These are phyloP conservation scores for Oscheius sp. DNA, from an alignment of 2,888 invertebrate genomes.

Conservation along the genomic window DNA sequence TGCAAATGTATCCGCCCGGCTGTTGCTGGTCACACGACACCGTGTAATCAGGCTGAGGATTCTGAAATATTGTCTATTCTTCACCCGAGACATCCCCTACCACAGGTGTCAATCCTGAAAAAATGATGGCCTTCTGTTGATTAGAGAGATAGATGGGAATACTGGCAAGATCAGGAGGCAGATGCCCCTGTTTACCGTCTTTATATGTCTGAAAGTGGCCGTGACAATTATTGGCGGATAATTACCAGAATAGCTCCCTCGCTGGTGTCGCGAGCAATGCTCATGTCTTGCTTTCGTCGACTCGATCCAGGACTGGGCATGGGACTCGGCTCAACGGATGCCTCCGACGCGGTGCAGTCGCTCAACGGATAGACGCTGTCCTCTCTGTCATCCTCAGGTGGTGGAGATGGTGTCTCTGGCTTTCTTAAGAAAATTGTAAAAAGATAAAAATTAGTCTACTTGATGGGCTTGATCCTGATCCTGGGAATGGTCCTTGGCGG, in stretches of 20 bases:
- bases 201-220: not conserved
- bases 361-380: too few relatives aligned
- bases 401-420: too few relatives aligned
- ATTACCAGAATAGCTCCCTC: conserved; percentile 6
- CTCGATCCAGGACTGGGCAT: conserved; percentile 24
- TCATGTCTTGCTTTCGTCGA: conserved; percentile 33
- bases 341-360: not conserved
- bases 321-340: not conserved
- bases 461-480: too few relatives aligned
- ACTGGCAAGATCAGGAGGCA: conserved; percentile 3
- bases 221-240: not conserved
- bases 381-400: too few relatives aligned
- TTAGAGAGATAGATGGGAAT: conserved; percentile 31
- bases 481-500: not conserved
- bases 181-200: not conserved
- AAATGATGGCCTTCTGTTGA: conserved; percentile 26
- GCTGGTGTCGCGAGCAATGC: conserved; percentile 3
- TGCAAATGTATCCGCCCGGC: conserved; percentile 17
- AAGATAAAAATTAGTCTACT: too few relatives aligned
- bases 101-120: conserved; percentile 11
- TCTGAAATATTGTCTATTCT: not conserved
- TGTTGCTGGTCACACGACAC: not conserved
- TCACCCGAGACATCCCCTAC: not conserved
- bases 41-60: not conserved
- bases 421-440: too few relatives aligned